Evolutionary conservation across 2,113 vertebrate species (phyloP).

Genomic region (Pristiophorus japonicus): DNA sequence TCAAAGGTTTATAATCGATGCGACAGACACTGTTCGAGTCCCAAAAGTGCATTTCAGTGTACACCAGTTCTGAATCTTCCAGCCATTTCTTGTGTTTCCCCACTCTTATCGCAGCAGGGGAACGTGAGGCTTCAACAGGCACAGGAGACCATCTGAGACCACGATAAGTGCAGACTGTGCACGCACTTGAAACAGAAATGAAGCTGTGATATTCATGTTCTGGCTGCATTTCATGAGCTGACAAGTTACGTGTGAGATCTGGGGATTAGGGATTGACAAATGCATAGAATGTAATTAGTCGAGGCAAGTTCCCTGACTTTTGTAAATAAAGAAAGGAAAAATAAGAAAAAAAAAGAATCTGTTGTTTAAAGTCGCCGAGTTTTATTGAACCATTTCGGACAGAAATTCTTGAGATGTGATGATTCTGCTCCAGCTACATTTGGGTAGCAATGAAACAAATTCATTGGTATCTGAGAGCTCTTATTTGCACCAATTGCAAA

Average conservation of each 20-base stretch:
- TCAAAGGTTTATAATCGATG: neutral
- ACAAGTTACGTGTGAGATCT: slow-evolving; percentile 19
- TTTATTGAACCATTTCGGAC: neutral
- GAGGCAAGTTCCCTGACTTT: neutral
- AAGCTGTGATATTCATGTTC: slow-evolving; percentile 32
- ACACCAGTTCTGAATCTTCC: neutral
- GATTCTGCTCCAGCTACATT: neutral
- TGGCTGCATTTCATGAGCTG: slow-evolving; percentile 22
- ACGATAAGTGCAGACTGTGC: neutral
- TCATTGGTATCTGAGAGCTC: no score
- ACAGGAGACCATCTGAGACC: slow-evolving; percentile 26
- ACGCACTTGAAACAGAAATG: slow-evolving; percentile 18
- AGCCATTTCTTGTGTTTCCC: neutral
- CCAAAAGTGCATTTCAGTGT: neutral
- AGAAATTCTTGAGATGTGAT: neutral
- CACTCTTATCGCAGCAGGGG: neutral
- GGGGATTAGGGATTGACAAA: slow-evolving; percentile 10
- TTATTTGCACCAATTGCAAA: neutral
- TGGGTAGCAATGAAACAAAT: no score
- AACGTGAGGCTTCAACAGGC: neutral
- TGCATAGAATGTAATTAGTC: neutral
- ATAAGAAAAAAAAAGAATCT: neutral
- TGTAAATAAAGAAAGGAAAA: neutral
- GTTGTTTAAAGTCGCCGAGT: neutral
- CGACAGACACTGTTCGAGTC: neutral